Conservation (phyloP, 2,797 vertebrate genomes). For the Gymnocypris eckloni region DNA sequence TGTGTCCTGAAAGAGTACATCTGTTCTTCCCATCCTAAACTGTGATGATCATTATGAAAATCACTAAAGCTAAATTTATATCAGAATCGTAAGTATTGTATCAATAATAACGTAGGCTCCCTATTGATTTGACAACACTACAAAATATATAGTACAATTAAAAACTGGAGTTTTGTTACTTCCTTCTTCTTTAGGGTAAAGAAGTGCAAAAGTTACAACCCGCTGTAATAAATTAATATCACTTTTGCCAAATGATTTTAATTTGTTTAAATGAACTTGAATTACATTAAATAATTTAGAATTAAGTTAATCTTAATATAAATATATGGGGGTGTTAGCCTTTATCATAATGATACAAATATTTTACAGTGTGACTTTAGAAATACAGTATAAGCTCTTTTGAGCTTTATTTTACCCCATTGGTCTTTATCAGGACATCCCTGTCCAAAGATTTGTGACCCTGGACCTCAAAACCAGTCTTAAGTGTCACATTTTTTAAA, state of each 20-base stretch:
- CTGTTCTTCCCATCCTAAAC: background rate
- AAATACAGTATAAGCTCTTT: background rate
- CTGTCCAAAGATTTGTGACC: constrained; percentile 32
- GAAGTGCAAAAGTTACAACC: background rate
- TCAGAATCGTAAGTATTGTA: background rate
- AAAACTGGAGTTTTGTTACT: background rate
- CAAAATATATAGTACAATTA: background rate
- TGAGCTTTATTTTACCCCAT: background rate
- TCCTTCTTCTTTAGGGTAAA: background rate
- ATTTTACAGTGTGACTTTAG: background rate
- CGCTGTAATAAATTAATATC: background rate
- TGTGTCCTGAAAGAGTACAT: background rate
- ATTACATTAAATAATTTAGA: background rate
- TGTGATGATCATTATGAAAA: background rate
- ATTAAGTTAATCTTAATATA: background rate
- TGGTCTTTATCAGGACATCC: background rate
- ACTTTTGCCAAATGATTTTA: background rate
- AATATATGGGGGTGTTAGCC: background rate
- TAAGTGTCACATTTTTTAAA: too few species aligned
- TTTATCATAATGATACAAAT: background rate
- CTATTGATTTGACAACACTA: background rate
- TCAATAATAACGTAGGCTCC: background rate
- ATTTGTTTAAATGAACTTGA: background rate
- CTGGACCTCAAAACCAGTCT: too few species aligned
- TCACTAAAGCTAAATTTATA: background rate